Conservation (phyloP, 2,113 vertebrate genomes). For the Festucalex cinctus region DNA sequence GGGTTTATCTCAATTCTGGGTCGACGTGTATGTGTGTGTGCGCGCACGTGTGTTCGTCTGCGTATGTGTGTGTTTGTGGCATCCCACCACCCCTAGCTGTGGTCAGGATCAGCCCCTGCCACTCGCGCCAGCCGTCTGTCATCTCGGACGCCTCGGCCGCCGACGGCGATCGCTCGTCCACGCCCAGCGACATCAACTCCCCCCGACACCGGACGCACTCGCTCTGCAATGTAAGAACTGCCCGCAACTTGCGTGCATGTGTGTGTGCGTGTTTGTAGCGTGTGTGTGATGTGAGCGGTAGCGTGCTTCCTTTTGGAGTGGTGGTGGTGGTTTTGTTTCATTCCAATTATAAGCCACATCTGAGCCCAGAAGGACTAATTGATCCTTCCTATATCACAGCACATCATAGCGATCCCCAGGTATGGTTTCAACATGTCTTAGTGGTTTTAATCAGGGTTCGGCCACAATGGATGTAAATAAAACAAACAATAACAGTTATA, state of each 20-base stretch:
- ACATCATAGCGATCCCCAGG: too few relatives aligned
- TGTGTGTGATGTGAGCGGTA: neutral
- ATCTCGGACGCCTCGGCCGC: slow-evolving; percentile 90
- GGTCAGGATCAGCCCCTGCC: slow-evolving; percentile 84
- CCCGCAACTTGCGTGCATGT: slow-evolving; percentile 27
- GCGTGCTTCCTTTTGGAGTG: neutral
- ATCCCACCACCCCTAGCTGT: slow-evolving; percentile 46
- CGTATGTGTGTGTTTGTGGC: slow-evolving; percentile 15
- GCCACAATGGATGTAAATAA: too few relatives aligned
- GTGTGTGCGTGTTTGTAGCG: neutral
- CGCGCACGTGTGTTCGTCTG: slow-evolving; percentile 14
- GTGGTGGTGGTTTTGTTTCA: neutral
- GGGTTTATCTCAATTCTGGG: slow-evolving; percentile 24
- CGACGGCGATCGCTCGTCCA: slow-evolving; percentile 91
- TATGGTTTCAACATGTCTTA: too few relatives aligned
- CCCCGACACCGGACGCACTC: slow-evolving; percentile 96
- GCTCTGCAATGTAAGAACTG: slow-evolving; percentile 95
- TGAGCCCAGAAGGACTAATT: neutral
- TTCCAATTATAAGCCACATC: neutral
- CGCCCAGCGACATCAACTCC: slow-evolving; percentile 96
- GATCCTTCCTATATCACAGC: too few relatives aligned
- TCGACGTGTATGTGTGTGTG: slow-evolving; percentile 26
- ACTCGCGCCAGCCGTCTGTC: slow-evolving; percentile 93
- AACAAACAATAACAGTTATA: too few relatives aligned
- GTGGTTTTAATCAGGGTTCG: too few relatives aligned